Conservation (phyloP, 2,888 invertebrate species). For the Reticulitermes lucifugus region DNA sequence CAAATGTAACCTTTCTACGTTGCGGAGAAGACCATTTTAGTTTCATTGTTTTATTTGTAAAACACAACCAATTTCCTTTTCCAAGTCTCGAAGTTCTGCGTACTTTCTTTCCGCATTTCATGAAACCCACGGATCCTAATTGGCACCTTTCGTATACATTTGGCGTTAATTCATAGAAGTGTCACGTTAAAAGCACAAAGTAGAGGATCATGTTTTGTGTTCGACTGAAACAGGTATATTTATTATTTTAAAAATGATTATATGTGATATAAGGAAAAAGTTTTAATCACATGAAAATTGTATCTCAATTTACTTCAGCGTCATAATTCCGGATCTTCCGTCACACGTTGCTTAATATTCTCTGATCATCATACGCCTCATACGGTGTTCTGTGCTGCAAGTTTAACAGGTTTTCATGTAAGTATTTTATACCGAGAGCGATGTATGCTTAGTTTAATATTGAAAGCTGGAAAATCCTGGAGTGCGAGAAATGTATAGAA, state of each 20-base stretch:
- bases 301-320: neutral
- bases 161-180: neutral
- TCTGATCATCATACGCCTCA: slow-evolving; percentile 55
- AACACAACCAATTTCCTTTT: no score
- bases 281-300: neutral
- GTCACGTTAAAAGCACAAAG: no score
- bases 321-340: slow-evolving; percentile 34
- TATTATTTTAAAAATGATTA: neutral
- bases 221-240: neutral
- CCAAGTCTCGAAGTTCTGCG: no score
- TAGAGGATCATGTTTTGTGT: no score
- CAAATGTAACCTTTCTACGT: no score
- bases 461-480: neutral
- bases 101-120: no score
- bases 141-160: neutral
- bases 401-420: slow-evolving; percentile 54
- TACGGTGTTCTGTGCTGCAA: slow-evolving; percentile 53
- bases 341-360: slow-evolving; percentile 56
- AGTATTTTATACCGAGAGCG: slow-evolving; percentile 52
- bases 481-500: neutral
- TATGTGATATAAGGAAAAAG: neutral
- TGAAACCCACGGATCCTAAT: no score
- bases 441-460: neutral
- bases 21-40: no score
- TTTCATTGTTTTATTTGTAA: no score